Evolutionary conservation across 2,888 invertebrate genomes (phyloP).

Genomic region (Thera britannica): DNA sequence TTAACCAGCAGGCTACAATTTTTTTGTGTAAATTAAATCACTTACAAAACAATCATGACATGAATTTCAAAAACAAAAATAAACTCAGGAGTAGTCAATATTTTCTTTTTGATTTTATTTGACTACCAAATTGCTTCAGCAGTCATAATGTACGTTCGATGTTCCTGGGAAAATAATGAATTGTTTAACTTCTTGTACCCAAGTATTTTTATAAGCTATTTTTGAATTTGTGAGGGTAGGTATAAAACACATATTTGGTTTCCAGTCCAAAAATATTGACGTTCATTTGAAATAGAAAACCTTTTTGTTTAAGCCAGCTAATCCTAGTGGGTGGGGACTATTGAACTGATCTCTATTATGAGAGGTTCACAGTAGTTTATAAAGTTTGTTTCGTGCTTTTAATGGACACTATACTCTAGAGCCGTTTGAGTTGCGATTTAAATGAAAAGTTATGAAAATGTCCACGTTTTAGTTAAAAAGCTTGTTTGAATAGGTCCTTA

Average conservation of each 20-base stretch:
- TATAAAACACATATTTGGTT: too few relatives aligned
- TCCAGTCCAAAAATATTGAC: background rate
- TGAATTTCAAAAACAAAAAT: background rate
- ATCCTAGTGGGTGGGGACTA: background rate
- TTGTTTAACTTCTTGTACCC: background rate
- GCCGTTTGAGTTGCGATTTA: background rate
- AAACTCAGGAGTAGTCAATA: background rate
- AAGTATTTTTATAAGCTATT: background rate
- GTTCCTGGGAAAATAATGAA: background rate
- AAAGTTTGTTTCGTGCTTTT: background rate
- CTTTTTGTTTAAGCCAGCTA: too few relatives aligned
- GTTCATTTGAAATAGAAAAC: too few relatives aligned
- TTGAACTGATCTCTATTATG: background rate
- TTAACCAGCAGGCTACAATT: too few relatives aligned
- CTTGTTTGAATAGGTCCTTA: slow-evolving; percentile 14
- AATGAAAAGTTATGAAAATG: slow-evolving; percentile 1
- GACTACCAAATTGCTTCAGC: background rate
- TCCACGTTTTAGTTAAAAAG: slow-evolving; percentile 1
- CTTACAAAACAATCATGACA: background rate
- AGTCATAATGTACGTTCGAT: background rate
- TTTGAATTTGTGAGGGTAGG: background rate
- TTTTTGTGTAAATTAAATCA: background rate
- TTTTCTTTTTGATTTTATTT: background rate
- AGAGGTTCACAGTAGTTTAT: background rate
- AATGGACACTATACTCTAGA: background rate